Evolutionary conservation across 2,888 invertebrate genomes (phyloP).

Genomic region (Acrocera orbiculus): DNA sequence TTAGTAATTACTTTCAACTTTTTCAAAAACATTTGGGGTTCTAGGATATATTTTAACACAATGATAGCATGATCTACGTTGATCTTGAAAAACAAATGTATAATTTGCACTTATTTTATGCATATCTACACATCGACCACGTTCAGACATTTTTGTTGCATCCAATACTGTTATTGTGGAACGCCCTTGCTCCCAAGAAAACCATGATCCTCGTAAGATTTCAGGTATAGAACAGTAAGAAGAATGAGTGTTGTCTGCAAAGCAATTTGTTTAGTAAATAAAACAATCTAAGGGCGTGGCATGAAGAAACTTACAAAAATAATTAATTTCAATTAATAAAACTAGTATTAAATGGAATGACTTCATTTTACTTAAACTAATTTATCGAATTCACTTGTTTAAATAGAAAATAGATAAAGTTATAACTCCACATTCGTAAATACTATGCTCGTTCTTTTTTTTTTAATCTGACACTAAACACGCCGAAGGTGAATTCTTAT

Average conservation of each 20-base stretch:
- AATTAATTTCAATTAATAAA: too few relatives aligned
- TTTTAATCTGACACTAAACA: too few relatives aligned
- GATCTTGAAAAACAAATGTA: slow-evolving; percentile 59
- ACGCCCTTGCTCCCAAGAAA: slow-evolving; percentile 72
- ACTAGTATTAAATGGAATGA: too few relatives aligned
- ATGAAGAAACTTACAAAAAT: neutral
- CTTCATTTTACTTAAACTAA: too few relatives aligned
- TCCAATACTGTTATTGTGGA: slow-evolving; percentile 72
- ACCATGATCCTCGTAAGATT: slow-evolving; percentile 74
- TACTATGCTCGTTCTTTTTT: too few relatives aligned
- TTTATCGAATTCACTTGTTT: too few relatives aligned
- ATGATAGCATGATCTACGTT: slow-evolving; percentile 49
- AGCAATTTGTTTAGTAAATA: too few relatives aligned
- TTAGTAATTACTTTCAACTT: slow-evolving; percentile 54
- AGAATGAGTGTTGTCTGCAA: too few relatives aligned
- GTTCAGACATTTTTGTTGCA: slow-evolving; percentile 55
- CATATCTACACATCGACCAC: slow-evolving; percentile 55
- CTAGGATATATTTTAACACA: slow-evolving; percentile 72
- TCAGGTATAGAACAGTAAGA: slow-evolving; percentile 52
- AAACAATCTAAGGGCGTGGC: neutral
- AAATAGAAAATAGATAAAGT: too few relatives aligned
- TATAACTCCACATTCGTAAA: too few relatives aligned
- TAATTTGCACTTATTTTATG: slow-evolving; percentile 65
- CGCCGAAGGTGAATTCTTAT: too few relatives aligned
- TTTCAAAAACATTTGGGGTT: slow-evolving; percentile 77